A percentile compares a stretch with the other conserved stretches of the same genome.
These are phyloP conservation scores for Cinara cedri DNA, from an alignment of 2,888 invertebrate species.

Conservation along the genomic window DNA sequence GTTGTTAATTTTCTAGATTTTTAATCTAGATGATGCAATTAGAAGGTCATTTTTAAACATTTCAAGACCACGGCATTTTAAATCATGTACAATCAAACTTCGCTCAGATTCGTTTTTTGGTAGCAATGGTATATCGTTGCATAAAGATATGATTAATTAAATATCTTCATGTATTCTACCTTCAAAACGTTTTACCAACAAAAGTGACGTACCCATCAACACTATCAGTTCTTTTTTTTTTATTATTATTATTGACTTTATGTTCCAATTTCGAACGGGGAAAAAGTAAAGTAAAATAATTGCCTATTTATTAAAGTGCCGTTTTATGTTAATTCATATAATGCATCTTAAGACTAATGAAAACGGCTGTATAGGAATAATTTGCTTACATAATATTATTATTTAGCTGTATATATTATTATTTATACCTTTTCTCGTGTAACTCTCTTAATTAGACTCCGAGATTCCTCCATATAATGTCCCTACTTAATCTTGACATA, in stretches of 20 bases:
- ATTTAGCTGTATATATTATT: conserved; percentile 27
- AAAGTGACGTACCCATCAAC: too few species aligned
- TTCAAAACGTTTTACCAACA: too few species aligned
- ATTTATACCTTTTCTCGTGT: conserved; percentile 25
- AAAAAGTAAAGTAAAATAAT: conserved; percentile 5
- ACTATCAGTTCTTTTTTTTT: background rate
- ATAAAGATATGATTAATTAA: too few species aligned
- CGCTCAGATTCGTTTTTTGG: too few species aligned
- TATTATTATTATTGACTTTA: too few species aligned
- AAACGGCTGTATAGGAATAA: conserved; percentile 2
- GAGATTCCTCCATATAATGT: conserved; percentile 3
- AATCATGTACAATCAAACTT: too few species aligned
- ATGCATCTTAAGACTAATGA: conserved; percentile 15
- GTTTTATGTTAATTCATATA: conserved; percentile 21
- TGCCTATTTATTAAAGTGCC: background rate
- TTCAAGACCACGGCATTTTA: too few species aligned
- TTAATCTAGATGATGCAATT: too few species aligned
- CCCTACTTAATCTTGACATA: conserved; percentile 23
- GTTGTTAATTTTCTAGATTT: too few species aligned
- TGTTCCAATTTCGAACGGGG: background rate
- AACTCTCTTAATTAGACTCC: conserved; percentile 36
- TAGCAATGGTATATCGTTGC: too few species aligned
- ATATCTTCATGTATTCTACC: too few species aligned
- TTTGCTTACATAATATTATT: background rate
- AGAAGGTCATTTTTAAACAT: too few species aligned